Base-by-base conservation (phyloP, 2,888 invertebrate species). In the Xanthia togata region DNA sequence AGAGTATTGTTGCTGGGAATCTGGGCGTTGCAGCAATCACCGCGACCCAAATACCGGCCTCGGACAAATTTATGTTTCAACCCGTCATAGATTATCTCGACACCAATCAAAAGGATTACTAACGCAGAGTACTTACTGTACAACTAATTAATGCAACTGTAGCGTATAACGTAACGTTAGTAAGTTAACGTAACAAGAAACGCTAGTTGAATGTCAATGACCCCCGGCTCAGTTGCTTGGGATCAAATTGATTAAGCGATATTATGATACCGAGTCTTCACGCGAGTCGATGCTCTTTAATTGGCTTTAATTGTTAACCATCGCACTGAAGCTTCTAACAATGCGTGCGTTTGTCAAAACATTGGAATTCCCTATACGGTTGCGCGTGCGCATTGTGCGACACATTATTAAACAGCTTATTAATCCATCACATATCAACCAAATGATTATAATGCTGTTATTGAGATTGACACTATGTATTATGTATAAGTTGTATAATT, bases 211-310 rank as follows among this genome's bases (percentile, higher is more conserved):
- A 88, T 90, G 93, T 90, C 91, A 92, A 91, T 91, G 95, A 95
- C 94, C 96, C 44, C 84, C 85, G 72, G 89, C 89, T 90, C 89
- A 92, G 92, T 91, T 90, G 91, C 91, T 90, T 90, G 91, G 91
- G 93, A 95, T 93, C 94, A 92, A 94, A 94, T 95, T 95, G 94
- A 96, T 95, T 94, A 93, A 93, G 90, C 90, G 93, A 93, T 94
- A 93, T 94, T 93, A 93, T 93, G 93, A 93, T 94, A 92, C 90
- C 90, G 88, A 91, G 86, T 90, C 86, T 86, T 91, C 93, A 92
- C 93, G 93, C 93, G 92, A 89, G 91, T 90, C 93, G 92, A 94
- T 94, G 94, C 93, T 92, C 91, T 94, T 92, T 95, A 94, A 96
- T 95, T 95, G 95, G 88, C 91, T 81, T 93, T 94, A 94, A 96